phyloP scores from a whole-genome alignment of 1,140 invertebrate genomes.

The Mya arenaria region DNA sequence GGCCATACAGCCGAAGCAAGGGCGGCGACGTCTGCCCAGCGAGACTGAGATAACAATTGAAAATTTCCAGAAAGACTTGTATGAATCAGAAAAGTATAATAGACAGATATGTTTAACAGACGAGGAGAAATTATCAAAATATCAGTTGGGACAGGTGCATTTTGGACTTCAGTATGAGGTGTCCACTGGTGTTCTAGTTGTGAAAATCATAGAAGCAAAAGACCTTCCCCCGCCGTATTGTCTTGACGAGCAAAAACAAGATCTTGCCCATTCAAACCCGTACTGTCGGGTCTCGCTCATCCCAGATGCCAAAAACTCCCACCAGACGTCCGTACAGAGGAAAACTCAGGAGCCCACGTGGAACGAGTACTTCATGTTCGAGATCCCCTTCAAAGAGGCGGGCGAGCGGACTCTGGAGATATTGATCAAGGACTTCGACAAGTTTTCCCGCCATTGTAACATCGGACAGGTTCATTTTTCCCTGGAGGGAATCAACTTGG shows the following conservation, averaged over 20 bases:
- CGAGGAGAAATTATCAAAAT: constrained; percentile 78
- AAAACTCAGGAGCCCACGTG: constrained; percentile 79
- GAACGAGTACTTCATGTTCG: constrained; percentile 80
- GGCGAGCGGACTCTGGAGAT: constrained; percentile 76
- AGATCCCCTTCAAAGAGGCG: constrained; percentile 76
- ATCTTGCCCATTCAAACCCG: constrained; percentile 81
- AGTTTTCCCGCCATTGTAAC: constrained; percentile 79
- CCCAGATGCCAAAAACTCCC: constrained; percentile 77
- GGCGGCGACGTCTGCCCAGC: constrained; percentile 74
- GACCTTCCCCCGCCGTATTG: constrained; percentile 79
- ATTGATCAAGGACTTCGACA: constrained; percentile 80
- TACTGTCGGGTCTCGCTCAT: constrained; percentile 79
- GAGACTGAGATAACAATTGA: constrained; percentile 79
- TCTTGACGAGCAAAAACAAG: constrained; percentile 79
- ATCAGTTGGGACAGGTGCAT: constrained; percentile 80
- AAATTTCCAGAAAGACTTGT: constrained; percentile 79
- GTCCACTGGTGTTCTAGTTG: constrained; percentile 74
- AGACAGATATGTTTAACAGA: constrained; percentile 75
- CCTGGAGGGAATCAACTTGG: constrained; percentile 74
- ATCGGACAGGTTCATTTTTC: constrained; percentile 78
- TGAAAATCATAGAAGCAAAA: constrained; percentile 81
- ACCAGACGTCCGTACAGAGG: constrained; percentile 79
- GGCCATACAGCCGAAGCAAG: constrained; percentile 77
- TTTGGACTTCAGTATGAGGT: constrained; percentile 81
- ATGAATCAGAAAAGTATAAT: constrained; percentile 70